Percentiles rank a stretch among this genome's conserved stretches.
phyloP scores from a whole-genome alignment of 2,888 invertebrate genomes.

The Hirtodrosophila cameraria region DNA sequence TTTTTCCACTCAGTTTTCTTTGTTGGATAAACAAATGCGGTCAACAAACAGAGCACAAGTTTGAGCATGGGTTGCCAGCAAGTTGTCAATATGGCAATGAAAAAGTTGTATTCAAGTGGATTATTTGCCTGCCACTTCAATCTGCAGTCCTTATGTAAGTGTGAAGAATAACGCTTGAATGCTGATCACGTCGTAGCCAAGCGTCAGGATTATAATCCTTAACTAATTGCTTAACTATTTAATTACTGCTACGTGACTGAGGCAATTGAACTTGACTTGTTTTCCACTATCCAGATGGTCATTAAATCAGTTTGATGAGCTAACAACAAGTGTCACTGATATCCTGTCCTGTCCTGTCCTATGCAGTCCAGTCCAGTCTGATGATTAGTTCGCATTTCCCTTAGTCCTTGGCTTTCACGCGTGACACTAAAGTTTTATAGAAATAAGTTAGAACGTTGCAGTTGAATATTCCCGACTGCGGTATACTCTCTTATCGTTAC shows the following conservation, averaged over 20 bases:
- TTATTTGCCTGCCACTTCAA: constrained; percentile 26
- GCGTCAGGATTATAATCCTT: constrained; percentile 36
- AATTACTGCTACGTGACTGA: constrained; percentile 52
- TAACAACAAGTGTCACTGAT: constrained; percentile 28
- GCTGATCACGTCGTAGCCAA: constrained; percentile 12
- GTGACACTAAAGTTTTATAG: constrained; percentile 42
- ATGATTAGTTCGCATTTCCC: constrained; percentile 12
- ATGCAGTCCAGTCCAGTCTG: constrained; percentile 2
- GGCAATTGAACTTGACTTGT: constrained; percentile 26
- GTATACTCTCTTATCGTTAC: too few relatives aligned
- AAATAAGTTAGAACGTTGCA: too few relatives aligned
- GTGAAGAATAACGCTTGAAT: constrained; percentile 15
- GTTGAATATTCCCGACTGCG: too few relatives aligned
- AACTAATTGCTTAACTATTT: constrained; percentile 65
- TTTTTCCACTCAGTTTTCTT: constrained; percentile 6
- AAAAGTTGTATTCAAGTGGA: constrained; percentile 49
- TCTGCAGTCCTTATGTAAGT: constrained; percentile 24
- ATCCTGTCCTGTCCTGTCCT: constrained; percentile 6
- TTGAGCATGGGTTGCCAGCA: background rate
- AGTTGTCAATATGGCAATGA: constrained; percentile 23
- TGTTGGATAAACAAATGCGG: constrained; percentile 8
- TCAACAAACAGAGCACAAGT: constrained; percentile 6
- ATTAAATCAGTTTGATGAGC: constrained; percentile 63
- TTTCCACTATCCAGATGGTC: constrained; percentile 22
- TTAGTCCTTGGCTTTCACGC: constrained; percentile 12